Evolutionary conservation across 2,113 vertebrate genomes (phyloP), one percentile per base, ranked within the genome.

Genomic region (Notarius quadriscutis): DNA sequence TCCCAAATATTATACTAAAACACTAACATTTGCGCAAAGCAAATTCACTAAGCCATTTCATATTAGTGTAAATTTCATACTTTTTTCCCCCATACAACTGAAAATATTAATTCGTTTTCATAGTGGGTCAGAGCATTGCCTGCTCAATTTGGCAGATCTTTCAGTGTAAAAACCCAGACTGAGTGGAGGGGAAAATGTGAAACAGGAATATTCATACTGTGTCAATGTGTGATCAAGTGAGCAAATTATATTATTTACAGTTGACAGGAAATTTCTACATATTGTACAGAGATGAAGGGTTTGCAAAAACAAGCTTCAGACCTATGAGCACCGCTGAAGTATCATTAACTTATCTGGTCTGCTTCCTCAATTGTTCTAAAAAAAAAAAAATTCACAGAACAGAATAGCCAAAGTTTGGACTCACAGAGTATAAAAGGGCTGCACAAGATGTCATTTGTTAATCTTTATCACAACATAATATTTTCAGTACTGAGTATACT

Each of bases 1-100:
- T 87, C 65, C 80, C 80, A 86, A 88, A 84, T 88, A 82, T 87
- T 84, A 85, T 87, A 84, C 85, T 81, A 83, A 79, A 65, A 83
- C 63, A n/a, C n/a, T 63, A 87, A 82, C 81, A 86, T 87, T 89
- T 78, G 63, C 48, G 75, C 87, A 87, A 85, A 88, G 72, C 85
- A 85, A 88, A 87, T 83, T 86, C 65, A 50, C 84, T 58, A 84
- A 84, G 80, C 80, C 22, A n/a, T 78, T 89, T 90, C 84, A 81
- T 79, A 80, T 87, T 86, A 85, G 74, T 84, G 83, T 69, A 81
- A 83, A 79, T 87, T 86, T 69, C 83, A 88, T 86, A 53, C 20
- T 87, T 53, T 25, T 25, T 14, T n/a, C 57, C 71, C 71, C 4
- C 84, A 58, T 81, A 84, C 72, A 78, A 82, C 58, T 86, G 86